Conservation (phyloP, 2,888 invertebrate genomes). For the Metallyticus violacea region DNA sequence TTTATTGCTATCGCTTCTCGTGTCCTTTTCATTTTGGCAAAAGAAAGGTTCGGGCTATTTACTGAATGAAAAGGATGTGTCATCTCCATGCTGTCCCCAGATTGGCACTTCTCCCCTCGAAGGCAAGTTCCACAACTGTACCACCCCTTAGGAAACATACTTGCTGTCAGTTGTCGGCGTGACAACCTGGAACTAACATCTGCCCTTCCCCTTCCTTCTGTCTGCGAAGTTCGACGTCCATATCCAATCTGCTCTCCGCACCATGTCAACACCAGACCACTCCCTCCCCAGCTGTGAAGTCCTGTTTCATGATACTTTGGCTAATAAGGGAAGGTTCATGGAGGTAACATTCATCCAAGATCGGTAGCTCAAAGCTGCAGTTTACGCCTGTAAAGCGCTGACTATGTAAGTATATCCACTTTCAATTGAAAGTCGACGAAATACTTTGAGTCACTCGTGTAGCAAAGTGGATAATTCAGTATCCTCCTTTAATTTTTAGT, state of each 20-base stretch:
- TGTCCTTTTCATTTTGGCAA: background rate
- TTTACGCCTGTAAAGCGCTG: no score
- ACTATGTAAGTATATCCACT: no score
- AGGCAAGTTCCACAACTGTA: background rate
- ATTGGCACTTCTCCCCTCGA: background rate
- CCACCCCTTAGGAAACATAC: background rate
- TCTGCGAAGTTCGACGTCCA: background rate
- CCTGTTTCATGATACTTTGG: background rate
- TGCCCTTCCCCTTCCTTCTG: background rate
- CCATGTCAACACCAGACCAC: background rate
- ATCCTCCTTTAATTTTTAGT: no score
- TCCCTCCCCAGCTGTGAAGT: background rate
- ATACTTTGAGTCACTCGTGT: no score
- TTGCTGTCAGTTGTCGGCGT: slow-evolving; percentile 6
- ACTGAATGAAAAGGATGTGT: background rate
- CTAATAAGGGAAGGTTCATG: background rate
- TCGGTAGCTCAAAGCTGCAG: no score
- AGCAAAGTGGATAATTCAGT: no score
- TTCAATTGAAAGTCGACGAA: no score
- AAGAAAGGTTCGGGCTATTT: background rate
- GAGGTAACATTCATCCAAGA: no score
- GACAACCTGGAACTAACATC: slow-evolving; percentile 7
- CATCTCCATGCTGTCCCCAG: background rate
- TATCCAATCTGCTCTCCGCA: background rate
- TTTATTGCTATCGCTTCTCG: background rate